Base-by-base conservation (phyloP, 2,113 vertebrate species). In the Boleophthalmus pectinirostris region DNA sequence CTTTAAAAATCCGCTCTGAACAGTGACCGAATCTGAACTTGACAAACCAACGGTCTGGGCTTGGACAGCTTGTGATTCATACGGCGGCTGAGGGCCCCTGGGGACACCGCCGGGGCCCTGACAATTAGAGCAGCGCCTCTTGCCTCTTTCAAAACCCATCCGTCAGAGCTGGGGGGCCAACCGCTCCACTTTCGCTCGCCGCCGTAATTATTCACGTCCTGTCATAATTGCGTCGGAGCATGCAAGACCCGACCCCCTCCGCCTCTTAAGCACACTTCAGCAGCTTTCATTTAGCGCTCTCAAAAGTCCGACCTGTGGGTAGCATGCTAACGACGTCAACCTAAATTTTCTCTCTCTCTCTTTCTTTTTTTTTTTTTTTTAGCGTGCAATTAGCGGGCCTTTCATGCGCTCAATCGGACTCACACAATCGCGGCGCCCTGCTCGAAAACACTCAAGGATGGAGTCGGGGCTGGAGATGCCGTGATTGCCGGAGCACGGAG, bases 221-320 rank as follows among this genome's bases (percentile, higher is more conserved):
- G 60, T 63, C 60, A 63, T 63, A 63, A 63, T 63, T 35, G 60
- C 60, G 29, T 8, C 16, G 60, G 60, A 63, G 60, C 60, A 63
- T 63, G 60, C 60, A 23, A 35, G 29, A 33, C 60, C 60, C 60
- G 60, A 35, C 60, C 58, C 47, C 29, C 25, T 60, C 24, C 9
- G 29, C 29, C 13, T 14, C 29, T 64, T 64, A 38, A 64, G 61
- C 61, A 64, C 61, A 38, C 61, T 64, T 64, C 61, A 64, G 16
- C 33, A 16, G 61, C 61, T 64, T 38, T 64, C 61, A 64, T 64
- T 64, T 64, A 64, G 33, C 61, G 20, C 61, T 64, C 29, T 11
- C 60, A 15, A 25, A 25, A 63, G 15, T 38, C 18, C 20, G 61
- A 43, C 33, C 29, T 18, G 61, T 35, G 61, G 61, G 61, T 64